A percentile compares a stretch with the other conserved stretches of the same genome.
phyloP scores from a whole-genome alignment of 2,797 vertebrate genomes.

The Aselliscus stoliczkanus region DNA sequence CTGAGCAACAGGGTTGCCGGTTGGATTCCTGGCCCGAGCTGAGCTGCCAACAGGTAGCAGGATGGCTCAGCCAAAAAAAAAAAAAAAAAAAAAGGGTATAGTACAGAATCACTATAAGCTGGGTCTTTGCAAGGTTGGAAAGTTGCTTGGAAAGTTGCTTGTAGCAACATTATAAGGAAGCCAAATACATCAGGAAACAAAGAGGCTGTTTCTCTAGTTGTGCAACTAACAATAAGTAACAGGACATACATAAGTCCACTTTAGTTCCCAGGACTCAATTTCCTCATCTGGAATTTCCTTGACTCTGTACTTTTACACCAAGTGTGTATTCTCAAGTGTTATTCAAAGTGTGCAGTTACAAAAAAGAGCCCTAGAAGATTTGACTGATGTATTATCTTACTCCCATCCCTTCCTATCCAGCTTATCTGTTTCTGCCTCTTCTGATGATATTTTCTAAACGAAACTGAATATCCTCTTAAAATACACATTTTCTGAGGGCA shows the following conservation, averaged over 20 bases:
- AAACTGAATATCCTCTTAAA: constrained; percentile 35
- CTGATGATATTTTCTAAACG: constrained; percentile 23
- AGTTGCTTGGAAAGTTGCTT: not conserved
- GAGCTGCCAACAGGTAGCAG: too few species aligned
- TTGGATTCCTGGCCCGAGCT: too few species aligned
- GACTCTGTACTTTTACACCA: not conserved
- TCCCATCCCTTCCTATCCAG: not conserved
- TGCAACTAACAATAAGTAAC: not conserved
- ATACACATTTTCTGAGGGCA: constrained; percentile 42
- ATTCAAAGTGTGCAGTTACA: not conserved
- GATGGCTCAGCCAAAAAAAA: too few species aligned
- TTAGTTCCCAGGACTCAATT: not conserved
- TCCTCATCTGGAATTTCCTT: not conserved
- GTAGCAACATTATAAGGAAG: not conserved
- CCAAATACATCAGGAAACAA: not conserved
- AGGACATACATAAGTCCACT: not conserved
- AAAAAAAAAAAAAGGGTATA: not conserved
- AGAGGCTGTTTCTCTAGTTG: not conserved
- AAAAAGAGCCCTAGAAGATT: not conserved
- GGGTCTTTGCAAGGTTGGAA: not conserved
- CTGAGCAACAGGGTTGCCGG: too few species aligned
- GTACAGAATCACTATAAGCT: not conserved
- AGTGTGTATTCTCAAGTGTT: not conserved
- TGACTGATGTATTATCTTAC: not conserved
- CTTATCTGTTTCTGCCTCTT: constrained; percentile 5